These are phyloP conservation scores for Chalcosyrphus nemorum DNA, from an alignment of 2,888 invertebrate species.

Conservation along the genomic window DNA sequence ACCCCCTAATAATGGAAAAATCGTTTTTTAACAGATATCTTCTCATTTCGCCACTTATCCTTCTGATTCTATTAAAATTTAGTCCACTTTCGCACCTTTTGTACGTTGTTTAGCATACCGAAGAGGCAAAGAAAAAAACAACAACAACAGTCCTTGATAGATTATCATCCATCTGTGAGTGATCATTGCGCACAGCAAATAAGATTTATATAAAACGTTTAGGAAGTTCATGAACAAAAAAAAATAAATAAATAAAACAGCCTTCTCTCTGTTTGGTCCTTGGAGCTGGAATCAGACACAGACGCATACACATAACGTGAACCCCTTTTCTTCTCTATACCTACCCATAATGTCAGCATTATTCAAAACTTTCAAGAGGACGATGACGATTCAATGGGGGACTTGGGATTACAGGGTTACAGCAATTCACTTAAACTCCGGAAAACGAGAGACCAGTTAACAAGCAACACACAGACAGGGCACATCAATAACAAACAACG, in stretches of 20 bases:
- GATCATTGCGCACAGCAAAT: conserved; percentile 39
- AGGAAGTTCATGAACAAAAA: conserved; percentile 12
- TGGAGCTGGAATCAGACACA: conserved; percentile 5
- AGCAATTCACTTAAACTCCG: conserved; percentile 56
- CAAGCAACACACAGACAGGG: conserved; percentile 31
- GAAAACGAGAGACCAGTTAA: conserved; percentile 28
- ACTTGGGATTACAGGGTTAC: conserved; percentile 39
- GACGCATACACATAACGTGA: not conserved
- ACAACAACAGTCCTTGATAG: not conserved
- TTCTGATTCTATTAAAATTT: conserved; percentile 5
- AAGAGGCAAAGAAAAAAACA: too few relatives aligned
- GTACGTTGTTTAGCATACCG: not conserved
- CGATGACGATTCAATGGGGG: not conserved
- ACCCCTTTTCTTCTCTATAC: not conserved
- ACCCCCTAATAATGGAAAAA: not conserved
- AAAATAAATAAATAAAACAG: too few relatives aligned
- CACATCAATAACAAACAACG: conserved; percentile 58
- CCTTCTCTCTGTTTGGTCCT: not conserved
- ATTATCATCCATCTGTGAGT: conserved; percentile 36
- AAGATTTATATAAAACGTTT: conserved; percentile 21
- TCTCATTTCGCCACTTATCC: not conserved
- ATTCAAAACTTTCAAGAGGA: conserved; percentile 33
- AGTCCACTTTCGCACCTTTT: not conserved
- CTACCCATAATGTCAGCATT: conserved; percentile 38
- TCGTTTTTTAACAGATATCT: not conserved